Conservation (phyloP, 2,888 invertebrate genomes). For the Eubasilissa splendida region DNA sequence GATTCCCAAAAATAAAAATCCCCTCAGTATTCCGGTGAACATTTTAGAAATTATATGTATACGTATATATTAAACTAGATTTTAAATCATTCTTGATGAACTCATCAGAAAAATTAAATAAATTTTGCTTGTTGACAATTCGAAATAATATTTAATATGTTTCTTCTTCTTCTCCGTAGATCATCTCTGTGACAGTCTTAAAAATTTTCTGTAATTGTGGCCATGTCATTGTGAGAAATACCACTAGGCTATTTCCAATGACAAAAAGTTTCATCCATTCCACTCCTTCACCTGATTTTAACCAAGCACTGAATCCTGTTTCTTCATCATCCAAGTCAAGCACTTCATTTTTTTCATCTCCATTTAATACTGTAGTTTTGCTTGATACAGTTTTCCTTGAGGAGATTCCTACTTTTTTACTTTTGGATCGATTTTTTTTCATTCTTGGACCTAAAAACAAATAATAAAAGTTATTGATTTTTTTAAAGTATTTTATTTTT, state of each 20-base stretch:
- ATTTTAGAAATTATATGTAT: slow-evolving; percentile 50
- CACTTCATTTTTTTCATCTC: slow-evolving; percentile 44
- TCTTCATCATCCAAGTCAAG: slow-evolving; percentile 55
- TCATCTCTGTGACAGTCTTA: slow-evolving; percentile 71
- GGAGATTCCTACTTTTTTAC: slow-evolving; percentile 39
- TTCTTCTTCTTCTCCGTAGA: slow-evolving; percentile 64
- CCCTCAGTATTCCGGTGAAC: slow-evolving; percentile 64
- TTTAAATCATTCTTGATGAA: not conserved
- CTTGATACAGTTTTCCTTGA: slow-evolving; percentile 43
- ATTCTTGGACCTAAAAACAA: slow-evolving; percentile 49
- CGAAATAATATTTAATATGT: not conserved
- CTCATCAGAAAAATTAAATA: not conserved
- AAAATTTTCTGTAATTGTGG: slow-evolving; percentile 79
- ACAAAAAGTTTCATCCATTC: slow-evolving; percentile 89
- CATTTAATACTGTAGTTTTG: slow-evolving; percentile 41
- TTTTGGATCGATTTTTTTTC: slow-evolving; percentile 51
- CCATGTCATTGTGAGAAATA: slow-evolving; percentile 82
- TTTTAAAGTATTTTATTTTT: too few relatives aligned
- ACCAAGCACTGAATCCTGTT: slow-evolving; percentile 52
- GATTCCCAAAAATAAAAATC: slow-evolving; percentile 68
- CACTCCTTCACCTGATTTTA: slow-evolving; percentile 74
- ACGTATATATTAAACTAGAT: not conserved
- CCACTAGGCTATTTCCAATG: slow-evolving; percentile 81
- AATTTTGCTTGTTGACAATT: not conserved
- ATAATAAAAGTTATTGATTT: not conserved